Conservation (phyloP, 1,140 invertebrate species). For the Mactra quadrangularis region DNA sequence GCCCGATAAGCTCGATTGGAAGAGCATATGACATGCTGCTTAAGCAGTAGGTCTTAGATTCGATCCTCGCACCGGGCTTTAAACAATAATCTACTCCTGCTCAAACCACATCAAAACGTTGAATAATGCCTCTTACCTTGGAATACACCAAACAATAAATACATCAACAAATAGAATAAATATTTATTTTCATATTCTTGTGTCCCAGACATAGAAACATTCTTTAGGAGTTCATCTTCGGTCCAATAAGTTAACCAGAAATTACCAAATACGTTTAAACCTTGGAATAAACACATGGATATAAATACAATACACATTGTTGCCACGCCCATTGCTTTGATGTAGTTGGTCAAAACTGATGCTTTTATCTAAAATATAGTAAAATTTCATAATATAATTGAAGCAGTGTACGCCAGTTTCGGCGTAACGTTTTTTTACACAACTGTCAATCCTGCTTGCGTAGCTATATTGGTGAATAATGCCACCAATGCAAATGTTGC, state of each 20-base stretch:
- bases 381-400: background rate
- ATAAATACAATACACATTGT: slow-evolving; percentile 89
- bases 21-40: too few relatives aligned
- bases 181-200: slow-evolving; percentile 39
- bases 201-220: slow-evolving; percentile 9
- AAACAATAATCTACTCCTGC: too few relatives aligned
- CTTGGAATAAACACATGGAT: slow-evolving; percentile 90
- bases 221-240: slow-evolving; percentile 47
- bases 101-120: too few relatives aligned
- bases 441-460: too few relatives aligned
- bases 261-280: slow-evolving; percentile 38
- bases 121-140: too few relatives aligned
- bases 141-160: slow-evolving; percentile 27
- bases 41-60: too few relatives aligned
- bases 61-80: too few relatives aligned
- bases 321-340: slow-evolving; percentile 91
- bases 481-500: too few relatives aligned
- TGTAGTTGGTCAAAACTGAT: slow-evolving; percentile 93
- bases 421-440: background rate
- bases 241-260: slow-evolving; percentile 63
- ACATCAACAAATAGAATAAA: slow-evolving; percentile 48
- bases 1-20: too few relatives aligned
- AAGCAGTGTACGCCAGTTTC: background rate
- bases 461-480: too few relatives aligned
- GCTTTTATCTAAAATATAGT: slow-evolving; percentile 89